phyloP scores from a whole-genome alignment of 2,113 vertebrate genomes.

The Rhombomys opimus region DNA sequence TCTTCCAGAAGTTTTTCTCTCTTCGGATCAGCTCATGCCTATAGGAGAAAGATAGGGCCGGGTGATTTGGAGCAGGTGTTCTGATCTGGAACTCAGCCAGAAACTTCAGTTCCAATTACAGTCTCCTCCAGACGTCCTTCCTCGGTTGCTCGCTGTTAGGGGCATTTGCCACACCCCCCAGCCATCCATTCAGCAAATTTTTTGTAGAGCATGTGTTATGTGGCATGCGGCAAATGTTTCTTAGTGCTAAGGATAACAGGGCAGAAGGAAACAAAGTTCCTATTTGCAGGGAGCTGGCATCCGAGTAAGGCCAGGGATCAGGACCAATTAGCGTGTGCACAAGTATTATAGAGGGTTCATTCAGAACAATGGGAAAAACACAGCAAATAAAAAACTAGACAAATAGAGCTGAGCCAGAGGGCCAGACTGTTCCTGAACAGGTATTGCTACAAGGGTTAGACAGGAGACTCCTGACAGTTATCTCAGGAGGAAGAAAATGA shows the following conservation, averaged over 20 bases:
- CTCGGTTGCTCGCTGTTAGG: neutral
- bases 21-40: neutral
- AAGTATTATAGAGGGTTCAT: neutral
- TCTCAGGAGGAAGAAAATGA: neutral
- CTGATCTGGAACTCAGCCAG: neutral
- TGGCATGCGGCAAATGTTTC: neutral
- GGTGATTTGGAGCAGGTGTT: neutral
- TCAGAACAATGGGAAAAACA: neutral
- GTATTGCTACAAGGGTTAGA: too few relatives aligned
- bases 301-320: neutral
- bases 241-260: neutral
- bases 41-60: neutral
- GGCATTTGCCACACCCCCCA: neutral
- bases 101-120: neutral
- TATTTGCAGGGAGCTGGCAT: neutral
- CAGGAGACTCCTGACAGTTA: neutral
- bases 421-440: neutral
- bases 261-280: neutral
- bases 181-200: neutral
- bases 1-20: neutral
- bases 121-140: neutral
- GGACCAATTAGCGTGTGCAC: rapidly evolving
- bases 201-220: neutral
- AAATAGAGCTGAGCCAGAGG: neutral
- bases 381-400: neutral